Conservation (phyloP, 2,888 invertebrate genomes). For the Prosopocoilus inquinatus region DNA sequence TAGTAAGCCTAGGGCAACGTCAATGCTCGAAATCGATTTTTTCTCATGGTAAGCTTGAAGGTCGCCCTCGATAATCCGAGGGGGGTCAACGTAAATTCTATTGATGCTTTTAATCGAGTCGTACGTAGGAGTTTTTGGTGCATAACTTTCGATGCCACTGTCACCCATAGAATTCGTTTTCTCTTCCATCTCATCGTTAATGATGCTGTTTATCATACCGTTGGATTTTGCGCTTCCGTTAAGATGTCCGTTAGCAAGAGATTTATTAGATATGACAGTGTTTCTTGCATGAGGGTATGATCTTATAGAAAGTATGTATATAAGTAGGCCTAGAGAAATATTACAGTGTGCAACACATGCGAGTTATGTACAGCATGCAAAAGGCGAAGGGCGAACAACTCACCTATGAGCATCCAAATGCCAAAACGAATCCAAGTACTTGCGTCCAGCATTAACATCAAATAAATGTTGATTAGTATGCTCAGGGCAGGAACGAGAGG, state of each 20-base stretch:
- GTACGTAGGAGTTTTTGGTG: neutral
- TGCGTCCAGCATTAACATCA: slow-evolving; percentile 77
- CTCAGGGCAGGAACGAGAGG: slow-evolving; percentile 80
- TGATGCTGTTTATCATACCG: too few species aligned
- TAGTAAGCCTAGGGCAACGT: slow-evolving; percentile 24
- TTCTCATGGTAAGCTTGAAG: neutral
- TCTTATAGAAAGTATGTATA: slow-evolving; percentile 31
- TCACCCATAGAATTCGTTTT: too few species aligned
- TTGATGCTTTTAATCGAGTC: neutral
- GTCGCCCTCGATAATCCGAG: neutral
- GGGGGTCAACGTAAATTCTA: neutral
- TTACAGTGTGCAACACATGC: slow-evolving; percentile 33
- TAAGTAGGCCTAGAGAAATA: slow-evolving; percentile 44
- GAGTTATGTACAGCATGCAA: slow-evolving; percentile 39
- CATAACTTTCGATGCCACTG: too few species aligned
- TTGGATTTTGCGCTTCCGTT: too few species aligned
- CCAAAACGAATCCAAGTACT: slow-evolving; percentile 82
- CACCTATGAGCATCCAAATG: slow-evolving; percentile 80
- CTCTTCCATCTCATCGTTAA: too few species aligned
- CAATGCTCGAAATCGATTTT: slow-evolving; percentile 6
- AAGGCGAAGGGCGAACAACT: slow-evolving; percentile 37
- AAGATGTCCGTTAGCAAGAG: too few species aligned
- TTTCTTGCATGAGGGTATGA: too few species aligned
- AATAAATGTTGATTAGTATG: slow-evolving; percentile 77
- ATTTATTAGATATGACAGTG: too few species aligned